Percentiles rank a stretch among this genome's conserved stretches.
Evolutionary conservation across 2,797 vertebrate genomes (phyloP).

Genomic region (Numenius phaeopus): DNA sequence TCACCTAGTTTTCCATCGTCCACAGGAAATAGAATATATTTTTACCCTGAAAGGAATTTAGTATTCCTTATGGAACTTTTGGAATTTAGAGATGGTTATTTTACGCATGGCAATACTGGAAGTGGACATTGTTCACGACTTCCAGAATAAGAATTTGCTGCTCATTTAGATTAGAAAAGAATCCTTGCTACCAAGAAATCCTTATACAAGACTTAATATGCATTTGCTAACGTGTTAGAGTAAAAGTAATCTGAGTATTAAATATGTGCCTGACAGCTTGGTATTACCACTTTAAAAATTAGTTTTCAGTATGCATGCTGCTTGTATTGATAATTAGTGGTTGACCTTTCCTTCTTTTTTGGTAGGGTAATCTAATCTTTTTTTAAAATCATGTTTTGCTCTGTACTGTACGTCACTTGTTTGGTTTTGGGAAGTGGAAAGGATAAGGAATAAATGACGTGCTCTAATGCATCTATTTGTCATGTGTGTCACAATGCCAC

Average conservation of each 20-base stretch:
- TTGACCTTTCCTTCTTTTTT: slow-evolving; percentile 15
- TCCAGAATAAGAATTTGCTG: not conserved
- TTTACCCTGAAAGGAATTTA: not conserved
- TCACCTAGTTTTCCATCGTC: slow-evolving; percentile 36
- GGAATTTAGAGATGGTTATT: slow-evolving; percentile 21
- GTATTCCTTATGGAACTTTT: not conserved
- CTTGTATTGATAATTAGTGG: slow-evolving; percentile 2
- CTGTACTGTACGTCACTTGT: slow-evolving; percentile 32
- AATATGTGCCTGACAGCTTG: not conserved
- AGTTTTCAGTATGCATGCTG: not conserved
- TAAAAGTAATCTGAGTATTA: not conserved
- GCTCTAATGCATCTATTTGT: slow-evolving; percentile 93
- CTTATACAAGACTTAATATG: not conserved
- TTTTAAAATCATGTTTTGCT: slow-evolving; percentile 9
- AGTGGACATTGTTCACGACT: not conserved
- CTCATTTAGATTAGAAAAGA: not conserved
- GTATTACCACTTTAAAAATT: not conserved
- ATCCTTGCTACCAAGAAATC: not conserved
- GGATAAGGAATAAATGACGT: slow-evolving; percentile 85
- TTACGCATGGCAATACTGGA: not conserved
- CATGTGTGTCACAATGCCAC: slow-evolving; percentile 89
- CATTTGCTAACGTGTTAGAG: not conserved
- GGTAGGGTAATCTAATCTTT: slow-evolving; percentile 25
- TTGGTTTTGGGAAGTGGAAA: slow-evolving; percentile 61
- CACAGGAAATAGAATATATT: not conserved